Evolutionary conservation across 2,797 vertebrate species (phyloP).

Genomic region (Notolepis coatsorum): DNA sequence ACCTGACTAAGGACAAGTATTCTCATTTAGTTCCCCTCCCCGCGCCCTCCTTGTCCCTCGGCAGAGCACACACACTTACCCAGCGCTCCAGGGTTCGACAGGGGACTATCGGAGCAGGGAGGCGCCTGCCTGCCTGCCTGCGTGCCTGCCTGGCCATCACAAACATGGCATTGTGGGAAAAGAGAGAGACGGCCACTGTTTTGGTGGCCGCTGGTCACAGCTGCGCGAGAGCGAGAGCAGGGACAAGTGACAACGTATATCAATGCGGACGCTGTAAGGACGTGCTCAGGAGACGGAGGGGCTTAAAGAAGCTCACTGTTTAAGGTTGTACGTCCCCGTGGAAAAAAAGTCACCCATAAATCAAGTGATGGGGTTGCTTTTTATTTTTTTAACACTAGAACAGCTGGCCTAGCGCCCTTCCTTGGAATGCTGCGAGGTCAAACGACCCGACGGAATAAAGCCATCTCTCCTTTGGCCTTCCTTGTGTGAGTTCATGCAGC

Average conservation of each 20-base stretch:
- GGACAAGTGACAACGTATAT: slow-evolving; percentile 59
- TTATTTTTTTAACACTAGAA: too few species aligned
- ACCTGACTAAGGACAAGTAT: slow-evolving; percentile 68
- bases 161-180: slow-evolving; percentile 65
- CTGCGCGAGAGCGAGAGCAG: slow-evolving; percentile 61
- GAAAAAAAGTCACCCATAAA: slow-evolving; percentile 32
- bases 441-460: too few species aligned
- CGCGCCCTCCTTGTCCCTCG: slow-evolving; percentile 6
- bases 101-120: slow-evolving; percentile 13
- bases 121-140: too few species aligned
- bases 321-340: slow-evolving; percentile 20
- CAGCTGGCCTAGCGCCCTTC: too few species aligned
- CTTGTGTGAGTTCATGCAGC: too few species aligned
- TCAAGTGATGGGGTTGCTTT: slow-evolving; percentile 3
- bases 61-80: slow-evolving; percentile 20
- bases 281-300: slow-evolving; percentile 35
- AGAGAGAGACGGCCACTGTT: slow-evolving; percentile 63
- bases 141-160: slow-evolving; percentile 48
- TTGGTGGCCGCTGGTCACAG: slow-evolving; percentile 55
- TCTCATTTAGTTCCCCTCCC: slow-evolving; percentile 42
- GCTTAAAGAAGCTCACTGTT: slow-evolving; percentile 52
- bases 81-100: slow-evolving; percentile 33
- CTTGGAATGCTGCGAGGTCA: too few species aligned
- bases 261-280: slow-evolving; percentile 60
- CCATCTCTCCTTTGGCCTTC: too few species aligned